Conservation (phyloP, 1,140 invertebrate genomes). For the Ceratosolen solmsi region DNA sequence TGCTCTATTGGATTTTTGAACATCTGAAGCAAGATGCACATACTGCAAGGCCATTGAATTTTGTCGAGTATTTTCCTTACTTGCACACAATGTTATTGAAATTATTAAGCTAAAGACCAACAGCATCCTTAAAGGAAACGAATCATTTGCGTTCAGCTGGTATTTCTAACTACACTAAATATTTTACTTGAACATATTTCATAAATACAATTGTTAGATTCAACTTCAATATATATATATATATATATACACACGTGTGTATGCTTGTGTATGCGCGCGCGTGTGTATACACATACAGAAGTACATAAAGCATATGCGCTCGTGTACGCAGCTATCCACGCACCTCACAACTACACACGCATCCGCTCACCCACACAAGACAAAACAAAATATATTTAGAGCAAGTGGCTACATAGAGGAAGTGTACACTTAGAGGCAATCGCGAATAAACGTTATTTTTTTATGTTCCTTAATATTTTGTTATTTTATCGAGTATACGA, state of each 20-base stretch:
- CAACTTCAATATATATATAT: not conserved
- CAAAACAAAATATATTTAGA: not conserved
- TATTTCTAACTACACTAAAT: not conserved
- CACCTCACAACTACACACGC: no score
- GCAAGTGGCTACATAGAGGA: not conserved
- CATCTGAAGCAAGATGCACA: constrained; percentile 17
- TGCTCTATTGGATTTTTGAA: not conserved
- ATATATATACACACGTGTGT: not conserved
- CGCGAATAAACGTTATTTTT: constrained; percentile 14
- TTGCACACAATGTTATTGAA: not conserved
- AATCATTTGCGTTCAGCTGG: not conserved
- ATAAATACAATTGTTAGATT: not conserved
- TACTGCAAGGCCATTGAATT: not conserved
- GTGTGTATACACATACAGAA: no score
- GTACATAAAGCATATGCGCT: no score
- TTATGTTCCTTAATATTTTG: not conserved
- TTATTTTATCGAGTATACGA: not conserved
- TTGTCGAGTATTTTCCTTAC: not conserved
- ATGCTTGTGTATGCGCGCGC: no score
- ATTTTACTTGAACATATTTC: not conserved
- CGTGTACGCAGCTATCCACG: no score
- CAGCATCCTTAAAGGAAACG: not conserved
- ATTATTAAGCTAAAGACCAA: not conserved
- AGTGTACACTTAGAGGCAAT: not conserved
- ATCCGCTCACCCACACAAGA: no score